Percentiles rank a stretch among this genome's conserved stretches.
phyloP scores from a whole-genome alignment of 2,113 vertebrate species.

The Dendropsophus ebraccatus region DNA sequence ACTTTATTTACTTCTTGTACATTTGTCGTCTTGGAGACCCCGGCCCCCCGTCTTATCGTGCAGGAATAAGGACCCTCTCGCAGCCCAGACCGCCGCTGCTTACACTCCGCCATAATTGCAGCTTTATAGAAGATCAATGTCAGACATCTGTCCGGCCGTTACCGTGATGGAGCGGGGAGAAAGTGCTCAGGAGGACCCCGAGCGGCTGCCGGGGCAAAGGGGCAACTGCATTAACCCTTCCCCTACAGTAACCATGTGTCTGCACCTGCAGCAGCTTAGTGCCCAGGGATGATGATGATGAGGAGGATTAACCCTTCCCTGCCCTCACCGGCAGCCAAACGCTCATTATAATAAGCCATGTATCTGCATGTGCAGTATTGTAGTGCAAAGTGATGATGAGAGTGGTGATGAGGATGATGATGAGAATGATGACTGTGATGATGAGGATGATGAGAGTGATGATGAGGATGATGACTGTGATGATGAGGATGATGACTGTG shows the following conservation, averaged over 20 bases:
- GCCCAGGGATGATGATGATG: too few species aligned
- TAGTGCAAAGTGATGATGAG: background rate
- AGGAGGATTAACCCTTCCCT: constrained; percentile 18
- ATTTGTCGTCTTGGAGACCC: background rate
- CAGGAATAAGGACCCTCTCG: background rate
- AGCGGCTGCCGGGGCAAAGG: background rate
- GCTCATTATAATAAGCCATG: background rate
- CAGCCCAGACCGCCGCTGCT: background rate
- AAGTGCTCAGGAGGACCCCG: constrained; percentile 23
- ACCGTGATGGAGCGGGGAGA: constrained; percentile 26
- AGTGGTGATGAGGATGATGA: background rate
- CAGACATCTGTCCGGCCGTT: constrained; percentile 53
- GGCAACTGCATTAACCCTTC: background rate
- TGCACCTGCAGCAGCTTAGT: background rate
- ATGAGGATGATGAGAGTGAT: too few species aligned
- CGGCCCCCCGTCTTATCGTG: background rate
- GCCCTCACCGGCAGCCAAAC: background rate
- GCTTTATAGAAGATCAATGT: constrained; percentile 41
- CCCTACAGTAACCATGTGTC: background rate
- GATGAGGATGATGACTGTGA: too few species aligned
- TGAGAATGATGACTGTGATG: too few species aligned
- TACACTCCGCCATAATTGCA: constrained; percentile 33
- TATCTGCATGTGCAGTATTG: background rate
- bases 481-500: too few species aligned
- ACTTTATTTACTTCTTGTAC: too few species aligned